These are phyloP conservation scores for Alethe castanea DNA, from an alignment of 2,113 vertebrate genomes.

Conservation along the genomic window DNA sequence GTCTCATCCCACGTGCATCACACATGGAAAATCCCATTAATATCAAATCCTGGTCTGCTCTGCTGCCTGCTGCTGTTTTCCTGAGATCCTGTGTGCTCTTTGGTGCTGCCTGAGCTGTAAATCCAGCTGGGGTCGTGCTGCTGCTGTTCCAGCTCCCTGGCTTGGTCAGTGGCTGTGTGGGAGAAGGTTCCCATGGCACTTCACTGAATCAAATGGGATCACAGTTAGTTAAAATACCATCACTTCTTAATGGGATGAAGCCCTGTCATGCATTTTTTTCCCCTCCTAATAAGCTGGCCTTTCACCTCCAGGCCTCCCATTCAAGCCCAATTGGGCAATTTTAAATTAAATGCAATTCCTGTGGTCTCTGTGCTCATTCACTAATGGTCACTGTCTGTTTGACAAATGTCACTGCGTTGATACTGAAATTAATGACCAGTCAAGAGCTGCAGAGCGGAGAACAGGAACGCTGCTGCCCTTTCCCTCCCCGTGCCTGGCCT, in stretches of 20 bases:
- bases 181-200: background rate
- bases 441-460: background rate
- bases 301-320: constrained; percentile 45
- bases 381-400: constrained; percentile 44
- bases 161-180: background rate
- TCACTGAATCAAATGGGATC: background rate
- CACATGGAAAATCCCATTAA: background rate
- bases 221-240: constrained; percentile 13
- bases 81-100: background rate
- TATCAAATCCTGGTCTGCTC: background rate
- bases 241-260: background rate
- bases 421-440: constrained; percentile 26
- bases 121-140: background rate
- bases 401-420: constrained; percentile 16
- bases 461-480: background rate
- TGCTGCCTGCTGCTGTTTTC: background rate
- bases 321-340: constrained; percentile 42
- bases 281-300: constrained; percentile 25
- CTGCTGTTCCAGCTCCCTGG: background rate
- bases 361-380: background rate
- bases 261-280: background rate
- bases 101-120: background rate
- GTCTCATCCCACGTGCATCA: rapidly evolving
- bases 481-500: background rate
- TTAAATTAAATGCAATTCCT: constrained; percentile 35